Evolutionary conservation across 2,888 invertebrate genomes (phyloP), one percentile per base, ranked within the genome.

Genomic region (Luperina testacea): DNA sequence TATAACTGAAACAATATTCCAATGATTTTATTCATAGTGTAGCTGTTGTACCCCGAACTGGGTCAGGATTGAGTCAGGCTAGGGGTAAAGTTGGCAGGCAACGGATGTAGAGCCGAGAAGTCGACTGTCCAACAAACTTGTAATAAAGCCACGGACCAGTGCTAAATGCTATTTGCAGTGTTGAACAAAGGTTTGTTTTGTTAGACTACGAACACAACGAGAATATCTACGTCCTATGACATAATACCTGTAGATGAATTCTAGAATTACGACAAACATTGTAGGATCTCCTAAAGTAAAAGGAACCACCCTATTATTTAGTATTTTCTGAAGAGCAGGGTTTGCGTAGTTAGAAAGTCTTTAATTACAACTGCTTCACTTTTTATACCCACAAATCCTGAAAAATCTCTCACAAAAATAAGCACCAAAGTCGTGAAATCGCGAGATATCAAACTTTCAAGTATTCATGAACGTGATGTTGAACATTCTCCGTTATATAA

Each of bases 61-160:
- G 91, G 91, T 91, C 90, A 91, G 90, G 85, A 89, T 88, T 85
- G 88, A 91, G 85, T 85, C 85, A 87, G 83, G 84, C 83, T 80
- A 27, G 77, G 88, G 84, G 87, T 90, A 88, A 90, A 91, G 90
- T 90, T 90, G 87, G 81, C 84, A 86, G 89, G 85, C 88, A 88
- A 81, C 90, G 90, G 91, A 91, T 90, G 88, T 87, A 88, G 82
- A 85, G 75, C 71, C 84, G 86, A 86, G 86, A 85, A 88, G 84
- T 87, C 84, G 86, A 80, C 85, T 87, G 85, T 87, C 90, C 90
- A 90, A 89, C 90, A 87, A 91, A 92, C 87, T 91, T 91, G 89
- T 87, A 87, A 90, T 88, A 88, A 88, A 88, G 82, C 85, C 80
- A 80, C 82, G 76, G 74, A 81, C 82, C 83, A 82, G 81, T 82